phyloP scores from a whole-genome alignment of 1,140 invertebrate genomes.

The Catajapyx aquilonaris region DNA sequence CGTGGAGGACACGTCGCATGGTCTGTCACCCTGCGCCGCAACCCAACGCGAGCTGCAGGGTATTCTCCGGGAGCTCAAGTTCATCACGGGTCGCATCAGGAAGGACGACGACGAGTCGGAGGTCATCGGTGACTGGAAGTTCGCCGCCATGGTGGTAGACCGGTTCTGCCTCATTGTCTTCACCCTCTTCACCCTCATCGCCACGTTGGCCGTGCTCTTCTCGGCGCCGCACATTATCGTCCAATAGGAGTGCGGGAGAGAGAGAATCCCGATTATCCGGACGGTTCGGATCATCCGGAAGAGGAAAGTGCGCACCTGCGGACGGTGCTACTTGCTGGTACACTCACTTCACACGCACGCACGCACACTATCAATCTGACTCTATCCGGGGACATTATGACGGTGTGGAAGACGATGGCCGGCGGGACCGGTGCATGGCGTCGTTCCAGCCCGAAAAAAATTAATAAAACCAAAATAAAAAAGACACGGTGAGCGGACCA shows the following conservation, averaged over 20 bases:
- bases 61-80: constrained; percentile 79
- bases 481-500: too few species aligned
- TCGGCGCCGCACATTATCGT: constrained; percentile 91
- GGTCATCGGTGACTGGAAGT: constrained; percentile 94
- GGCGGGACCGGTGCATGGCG: too few species aligned
- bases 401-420: too few species aligned
- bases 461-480: too few species aligned
- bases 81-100: constrained; percentile 76
- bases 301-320: too few species aligned
- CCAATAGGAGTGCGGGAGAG: constrained; percentile 54
- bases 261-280: too few species aligned
- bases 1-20: neutral
- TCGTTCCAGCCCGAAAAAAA: too few species aligned
- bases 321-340: too few species aligned
- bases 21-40: constrained; percentile 10
- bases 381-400: too few species aligned
- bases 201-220: constrained; percentile 79
- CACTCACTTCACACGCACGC: too few species aligned
- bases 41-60: constrained; percentile 46
- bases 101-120: constrained; percentile 79
- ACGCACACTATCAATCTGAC: too few species aligned
- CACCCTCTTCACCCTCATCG: constrained; percentile 85
- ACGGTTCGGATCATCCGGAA: too few species aligned
- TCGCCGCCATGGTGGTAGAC: constrained; percentile 97
- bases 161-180: constrained; percentile 93